Evolutionary conservation across 2,888 invertebrate genomes (phyloP).

Genomic region (Andrena minutula): DNA sequence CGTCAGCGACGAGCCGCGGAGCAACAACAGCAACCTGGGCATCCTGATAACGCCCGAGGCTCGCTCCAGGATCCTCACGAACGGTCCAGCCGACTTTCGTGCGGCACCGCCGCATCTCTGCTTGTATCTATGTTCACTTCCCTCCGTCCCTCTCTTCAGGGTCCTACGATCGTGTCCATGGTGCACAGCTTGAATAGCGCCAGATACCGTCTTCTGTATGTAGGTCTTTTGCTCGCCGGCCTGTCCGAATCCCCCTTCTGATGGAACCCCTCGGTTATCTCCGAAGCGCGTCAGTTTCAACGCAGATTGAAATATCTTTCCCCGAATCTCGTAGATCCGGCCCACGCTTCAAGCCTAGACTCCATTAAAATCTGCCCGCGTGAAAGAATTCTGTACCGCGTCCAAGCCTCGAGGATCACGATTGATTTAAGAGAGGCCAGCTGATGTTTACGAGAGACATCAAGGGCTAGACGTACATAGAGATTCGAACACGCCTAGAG

Average conservation of each 20-base stretch:
- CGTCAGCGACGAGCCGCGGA: constrained; percentile 36
- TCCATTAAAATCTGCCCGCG: no score
- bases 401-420: not conserved
- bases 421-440: not conserved
- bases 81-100: constrained; percentile 46
- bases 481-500: constrained; percentile 8
- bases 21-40: constrained; percentile 48
- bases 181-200: constrained; percentile 41
- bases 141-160: constrained; percentile 25
- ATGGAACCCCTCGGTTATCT: not conserved
- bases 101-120: constrained; percentile 44
- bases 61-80: constrained; percentile 42
- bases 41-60: constrained; percentile 46
- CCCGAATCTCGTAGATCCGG: not conserved
- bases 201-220: constrained; percentile 37
- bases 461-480: constrained; percentile 4
- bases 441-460: not conserved
- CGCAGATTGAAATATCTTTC: not conserved
- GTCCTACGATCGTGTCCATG: constrained; percentile 42
- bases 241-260: not conserved
- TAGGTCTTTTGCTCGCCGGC: constrained; percentile 2
- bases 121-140: constrained; percentile 51
- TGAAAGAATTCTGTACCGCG: not conserved
- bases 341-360: no score
- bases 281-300: not conserved